Base-by-base conservation (phyloP, 2,113 vertebrate species). In the Notarius lentiginosus region DNA sequence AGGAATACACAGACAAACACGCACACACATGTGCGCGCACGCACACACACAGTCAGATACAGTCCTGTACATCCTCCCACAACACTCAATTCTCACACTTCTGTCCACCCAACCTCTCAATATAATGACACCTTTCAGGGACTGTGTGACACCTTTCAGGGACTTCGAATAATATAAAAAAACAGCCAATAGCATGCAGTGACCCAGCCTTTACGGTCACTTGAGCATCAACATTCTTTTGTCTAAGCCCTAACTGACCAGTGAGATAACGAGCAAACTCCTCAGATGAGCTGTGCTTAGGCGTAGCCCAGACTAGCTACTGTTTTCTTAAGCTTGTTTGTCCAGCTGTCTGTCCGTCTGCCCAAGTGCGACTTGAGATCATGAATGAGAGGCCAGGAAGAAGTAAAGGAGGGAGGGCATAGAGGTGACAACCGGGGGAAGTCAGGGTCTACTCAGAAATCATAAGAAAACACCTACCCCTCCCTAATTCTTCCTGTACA, bases 281-380 rank as follows among this genome's bases (percentile, higher is more conserved):
- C 24, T 18, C 47, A 72, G 34, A 92, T 87, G 87, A 80, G 87
- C 87, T 93, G 91, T 89, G 93, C 92, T 94, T 94, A 94, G 92
- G 89, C 5, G 91, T 88, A 89, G 90, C 82, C 83, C 89, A 93
- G 93, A 92, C 93, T 89, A 90, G 89, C 92, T 91, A 93, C 89
- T 89, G 92, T 90, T 94, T 91, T 90, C 84, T 85, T 94, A 94
- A 95, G 93, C 92, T 90, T 94, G 93, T 95, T 93, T 94, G 92
- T 91, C 93, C 94, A 95, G 93, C 94, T 95, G 95, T 94, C 94
- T 84, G 89, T 92, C 93, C 92, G 92, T 91, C 82, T 82, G 81
- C 22, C 47, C 90, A 81, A 88, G 90, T 90, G 91, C 90, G 87
- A 90, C 92, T 87, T 81, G 90, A 93, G 89, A 63, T 85, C 85